Evolutionary conservation across 2,888 invertebrate genomes (phyloP), one percentile per base, ranked within the genome.

Genomic region (Acronicta leporina): DNA sequence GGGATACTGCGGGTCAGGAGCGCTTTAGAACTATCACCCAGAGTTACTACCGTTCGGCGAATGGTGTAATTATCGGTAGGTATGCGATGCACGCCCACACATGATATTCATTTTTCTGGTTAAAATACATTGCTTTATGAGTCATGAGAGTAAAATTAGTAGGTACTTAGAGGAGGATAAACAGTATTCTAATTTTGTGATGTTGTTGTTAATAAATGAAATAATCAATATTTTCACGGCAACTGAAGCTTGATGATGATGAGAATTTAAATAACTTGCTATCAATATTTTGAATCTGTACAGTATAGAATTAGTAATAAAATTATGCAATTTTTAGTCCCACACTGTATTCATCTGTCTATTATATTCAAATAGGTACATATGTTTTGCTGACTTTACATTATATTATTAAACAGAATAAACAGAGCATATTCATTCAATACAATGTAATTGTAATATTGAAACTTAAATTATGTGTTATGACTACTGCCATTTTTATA

Each of bases 1-100:
- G 99, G 99, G 99, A 99, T 92, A 99, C 99, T 10, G 99, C 99
- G 55, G 99, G 99, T 0, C 99, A 99, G 86, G 99, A 99, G 90
- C 95, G 99, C 68, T 99, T 99, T 92, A 96, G 99, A 65, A 99
- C 99, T 6, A 99, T 99, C 79, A 99, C 99, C 1, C 99, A 99
- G 88, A 98, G 98, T 88, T 99, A 99, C 88, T 99, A 99, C 92
- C 96, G 99, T 84, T 98, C 98, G 76, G 99, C 99, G 43, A 98
- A 99, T 95, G 99, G 99, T 77, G 99, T 99, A 65, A 97, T 99
- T 75, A 97, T 99, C 84, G 97, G 97, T 97, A 94, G 87, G 83
- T 77, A 62, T 59, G 45, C 59, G 50, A 52, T 53, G n/a, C 65
- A 74, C 78, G 65, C 75, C 79, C 75, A 65, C 60, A 33, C 46